Percentiles rank a stretch among this genome's conserved stretches.
Evolutionary conservation across 2,888 invertebrate genomes (phyloP).

Genomic region (Hermodice carunculata): DNA sequence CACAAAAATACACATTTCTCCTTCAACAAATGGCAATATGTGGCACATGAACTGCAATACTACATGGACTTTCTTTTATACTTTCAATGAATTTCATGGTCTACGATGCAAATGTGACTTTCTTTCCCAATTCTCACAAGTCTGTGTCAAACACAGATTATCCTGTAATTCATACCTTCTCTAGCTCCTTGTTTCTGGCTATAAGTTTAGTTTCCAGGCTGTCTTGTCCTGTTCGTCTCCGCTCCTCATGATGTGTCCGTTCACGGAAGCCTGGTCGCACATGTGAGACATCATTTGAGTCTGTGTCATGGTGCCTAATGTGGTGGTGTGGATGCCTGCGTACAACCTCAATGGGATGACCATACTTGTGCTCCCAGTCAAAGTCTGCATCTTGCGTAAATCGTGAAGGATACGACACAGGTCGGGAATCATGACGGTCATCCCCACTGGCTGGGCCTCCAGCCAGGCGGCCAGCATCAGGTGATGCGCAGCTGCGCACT

Average conservation of each 20-base stretch:
- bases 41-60: no score
- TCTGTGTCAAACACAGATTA: no score
- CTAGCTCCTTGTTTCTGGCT: conserved; percentile 15
- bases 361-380: no score
- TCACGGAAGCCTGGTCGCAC: background rate
- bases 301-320: conserved; percentile 4
- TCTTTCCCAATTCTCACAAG: no score
- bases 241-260: no score
- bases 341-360: background rate
- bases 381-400: background rate
- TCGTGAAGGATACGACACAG: conserved; percentile 16
- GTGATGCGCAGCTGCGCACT: background rate
- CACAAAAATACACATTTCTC: no score
- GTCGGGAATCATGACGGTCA: background rate
- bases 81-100: no score
- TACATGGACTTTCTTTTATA: no score
- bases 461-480: background rate
- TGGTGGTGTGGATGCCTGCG: background rate
- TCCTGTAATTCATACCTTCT: conserved; percentile 8
- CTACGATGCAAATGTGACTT: no score
- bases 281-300: background rate
- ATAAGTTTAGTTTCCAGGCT: conserved; percentile 5
- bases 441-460: background rate
- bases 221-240: background rate
- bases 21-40: no score